These are phyloP conservation scores for Lamellibrachia columna DNA, from an alignment of 2,888 invertebrate species.

Conservation along the genomic window DNA sequence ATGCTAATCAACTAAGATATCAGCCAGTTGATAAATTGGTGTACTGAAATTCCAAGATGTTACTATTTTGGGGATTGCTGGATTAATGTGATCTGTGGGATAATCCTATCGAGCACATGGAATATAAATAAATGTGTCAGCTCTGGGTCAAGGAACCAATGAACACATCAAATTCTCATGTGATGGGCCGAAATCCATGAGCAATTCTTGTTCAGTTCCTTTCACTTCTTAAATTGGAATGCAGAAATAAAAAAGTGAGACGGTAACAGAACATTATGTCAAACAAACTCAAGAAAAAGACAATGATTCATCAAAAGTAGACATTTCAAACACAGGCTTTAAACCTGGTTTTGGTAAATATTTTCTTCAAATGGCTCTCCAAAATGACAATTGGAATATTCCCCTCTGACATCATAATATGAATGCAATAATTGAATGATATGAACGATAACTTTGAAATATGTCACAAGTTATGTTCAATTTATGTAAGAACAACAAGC, in stretches of 20 bases:
- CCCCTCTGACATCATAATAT: not conserved
- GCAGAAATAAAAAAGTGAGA: not conserved
- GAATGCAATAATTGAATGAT: not conserved
- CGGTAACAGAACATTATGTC: not conserved
- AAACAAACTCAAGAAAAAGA: not conserved
- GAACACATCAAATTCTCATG: not conserved
- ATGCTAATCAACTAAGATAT: not conserved
- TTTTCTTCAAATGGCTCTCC: not conserved
- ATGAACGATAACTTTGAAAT: not conserved
- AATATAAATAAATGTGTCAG: not conserved
- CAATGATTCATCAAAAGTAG: not conserved
- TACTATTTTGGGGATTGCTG: not conserved
- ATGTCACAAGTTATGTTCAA: not conserved
- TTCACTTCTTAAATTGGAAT: not conserved
- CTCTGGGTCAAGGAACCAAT: not conserved
- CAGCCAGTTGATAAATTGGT: not conserved
- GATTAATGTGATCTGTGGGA: not conserved
- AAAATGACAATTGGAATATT: not conserved
- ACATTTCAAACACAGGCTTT: not conserved
- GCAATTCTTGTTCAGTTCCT: not conserved
- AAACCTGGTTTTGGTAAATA: not conserved
- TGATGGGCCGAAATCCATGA: not conserved
- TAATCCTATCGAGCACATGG: not conserved
- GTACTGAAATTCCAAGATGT: not conserved
- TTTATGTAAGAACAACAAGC: too few species aligned